Conservation (phyloP, 2,797 vertebrate genomes). For the Synanceia verrucosa region DNA sequence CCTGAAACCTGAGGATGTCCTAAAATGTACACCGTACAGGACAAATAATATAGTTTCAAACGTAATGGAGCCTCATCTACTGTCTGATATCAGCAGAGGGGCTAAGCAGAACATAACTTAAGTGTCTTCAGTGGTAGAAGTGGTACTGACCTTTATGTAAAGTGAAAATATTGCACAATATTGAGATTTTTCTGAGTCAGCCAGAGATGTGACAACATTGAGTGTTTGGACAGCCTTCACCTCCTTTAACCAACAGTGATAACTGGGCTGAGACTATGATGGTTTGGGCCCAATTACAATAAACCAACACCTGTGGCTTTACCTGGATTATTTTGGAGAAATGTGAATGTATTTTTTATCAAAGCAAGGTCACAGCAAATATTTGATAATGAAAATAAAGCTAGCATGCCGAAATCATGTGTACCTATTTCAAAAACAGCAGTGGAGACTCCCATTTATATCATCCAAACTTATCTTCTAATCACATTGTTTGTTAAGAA, state of each 20-base stretch:
- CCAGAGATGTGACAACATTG: slow-evolving; percentile 5
- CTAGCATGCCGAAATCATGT: background rate
- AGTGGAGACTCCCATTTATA: slow-evolving; percentile 3
- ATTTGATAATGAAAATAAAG: slow-evolving; percentile 9
- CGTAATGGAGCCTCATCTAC: background rate
- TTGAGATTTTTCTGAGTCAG: slow-evolving; percentile 32
- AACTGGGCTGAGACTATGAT: background rate
- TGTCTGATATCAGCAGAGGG: no score
- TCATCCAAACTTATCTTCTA: background rate
- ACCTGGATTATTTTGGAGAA: slow-evolving; percentile 1
- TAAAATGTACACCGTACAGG: no score
- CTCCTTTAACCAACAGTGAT: slow-evolving; percentile 55
- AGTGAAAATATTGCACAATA: slow-evolving; percentile 27
- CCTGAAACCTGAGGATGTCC: no score
- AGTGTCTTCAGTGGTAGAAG: background rate
- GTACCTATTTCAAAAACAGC: background rate
- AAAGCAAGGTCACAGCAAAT: slow-evolving; percentile 12
- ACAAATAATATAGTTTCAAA: background rate
- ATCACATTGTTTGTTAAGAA: no score
- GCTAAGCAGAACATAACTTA: background rate
- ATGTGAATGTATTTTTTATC: slow-evolving; percentile 1
- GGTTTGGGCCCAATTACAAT: slow-evolving; percentile 2
- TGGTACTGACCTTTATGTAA: background rate
- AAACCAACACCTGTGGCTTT: background rate
- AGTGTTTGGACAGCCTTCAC: slow-evolving; percentile 18